Evolutionary conservation across 2,113 vertebrate species (phyloP), one percentile per base, ranked within the genome.

Genomic region (Poeciliopsis prolifica): DNA sequence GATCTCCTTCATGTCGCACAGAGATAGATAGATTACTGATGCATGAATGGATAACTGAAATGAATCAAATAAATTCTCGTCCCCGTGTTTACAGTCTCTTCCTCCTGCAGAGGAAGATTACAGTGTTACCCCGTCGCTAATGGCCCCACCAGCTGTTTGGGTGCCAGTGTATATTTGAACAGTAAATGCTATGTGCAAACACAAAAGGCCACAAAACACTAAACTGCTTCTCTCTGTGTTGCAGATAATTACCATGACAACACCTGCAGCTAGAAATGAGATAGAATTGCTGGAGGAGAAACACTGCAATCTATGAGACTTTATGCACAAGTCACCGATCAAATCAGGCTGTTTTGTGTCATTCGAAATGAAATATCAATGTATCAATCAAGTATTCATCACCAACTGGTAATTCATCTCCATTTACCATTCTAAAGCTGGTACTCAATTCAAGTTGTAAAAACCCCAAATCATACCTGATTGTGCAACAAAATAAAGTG

Each of bases 171-270:
- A 48, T 74, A 28, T 89, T 81, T 83, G 75, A 82, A 87, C 82
- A 86, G 86, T 80, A 70, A 81, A 75, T 77, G 70, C 51, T 77
- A 77, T n/a, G 70, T 84, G 68, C 79, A 68, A 48, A 33, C 80
- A 80, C 80, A 76, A 75, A 58, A 75, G 80, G 82, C 83, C 79
- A 84, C 78, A 88, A 84, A 85, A 79, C 69, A 74, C 62, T 68
- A 61, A 87, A 71, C 74, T 75, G 87, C 78, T 72, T 70, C 48
- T 70, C 48, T 63, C 77, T 68, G 15, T 68, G 80, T 70, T 78
- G 70, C 85, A 86, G 80, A 89, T 90, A 89, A 91, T 92, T 83
- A 84, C 91, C 91, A 94, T 91, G 90, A 88, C 90, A 92, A 93
- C 91, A 72, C 44, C 82, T 74, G 72, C 22, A 37, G 74, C 72